Evolutionary conservation across 2,797 vertebrate genomes (phyloP), one percentile per base, ranked within the genome.

Genomic region (Tangara arthus): DNA sequence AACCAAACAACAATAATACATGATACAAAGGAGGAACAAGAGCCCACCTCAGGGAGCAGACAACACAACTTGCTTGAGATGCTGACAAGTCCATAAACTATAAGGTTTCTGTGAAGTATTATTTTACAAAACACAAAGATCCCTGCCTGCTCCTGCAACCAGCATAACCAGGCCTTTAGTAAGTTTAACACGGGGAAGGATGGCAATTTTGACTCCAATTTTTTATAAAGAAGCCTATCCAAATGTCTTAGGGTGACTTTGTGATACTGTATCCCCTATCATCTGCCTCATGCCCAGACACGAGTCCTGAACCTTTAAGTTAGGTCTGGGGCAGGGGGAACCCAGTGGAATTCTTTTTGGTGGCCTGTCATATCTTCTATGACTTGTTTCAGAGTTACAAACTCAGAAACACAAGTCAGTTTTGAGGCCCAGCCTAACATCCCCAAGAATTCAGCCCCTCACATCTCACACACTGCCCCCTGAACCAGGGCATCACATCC

Each of bases 401-500:
- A 15, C 35, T 55, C 39, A 39, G 61, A 63, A 81, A 70, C 26
- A 18, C 0, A 0, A 59, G 8, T 17, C 20, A 71, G 1, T 16
- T 44, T 53, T 64, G 13, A 5, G 19, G 6, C 17, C 4, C 22
- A 49, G 21, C 17, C 24, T 52, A 35, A 46, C 22, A 12, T 24
- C 22, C 32, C 17, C 32, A 84, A 12, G 35, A 46, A 3, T 52
- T 65, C 15, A 17, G 13, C 24, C 32, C 56, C 11, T 66, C 26
- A 1, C 2, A 1, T 35, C 18, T 41, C 15, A 3, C 7, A 24
- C 4, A 16, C 13, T 4, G 3, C 5, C 2, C 2, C n/a, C 35
- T 27, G 27, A 37, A 9, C 0, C 12, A 12, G 32, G 10, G 4
- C 9, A 8, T 11, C 55, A 32, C 42, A 52, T 37, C 32, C 47